phyloP scores from a whole-genome alignment of 1,140 invertebrate genomes.

The Drosophila sp. region DNA sequence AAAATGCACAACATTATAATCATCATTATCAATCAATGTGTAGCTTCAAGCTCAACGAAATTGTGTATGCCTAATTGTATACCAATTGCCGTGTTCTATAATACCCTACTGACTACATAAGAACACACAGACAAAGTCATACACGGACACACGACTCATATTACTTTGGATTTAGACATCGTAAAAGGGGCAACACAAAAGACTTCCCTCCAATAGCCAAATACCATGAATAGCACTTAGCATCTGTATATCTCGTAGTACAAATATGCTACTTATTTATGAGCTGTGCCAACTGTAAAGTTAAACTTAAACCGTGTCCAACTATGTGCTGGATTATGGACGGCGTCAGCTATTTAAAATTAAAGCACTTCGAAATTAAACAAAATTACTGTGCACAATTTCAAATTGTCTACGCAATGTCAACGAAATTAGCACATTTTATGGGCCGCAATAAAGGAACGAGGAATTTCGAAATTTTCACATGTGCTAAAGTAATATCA shows the following conservation, averaged over 20 bases:
- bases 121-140: not conserved
- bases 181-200: conserved; percentile 41
- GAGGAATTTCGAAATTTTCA: conserved; percentile 27
- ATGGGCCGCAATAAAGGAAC: conserved; percentile 42
- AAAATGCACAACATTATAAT: not conserved
- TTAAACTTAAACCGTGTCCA: conserved; percentile 24
- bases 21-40: too few species aligned
- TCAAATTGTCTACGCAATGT: conserved; percentile 62
- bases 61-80: too few species aligned
- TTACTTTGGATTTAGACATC: conserved; percentile 44
- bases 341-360: conserved; percentile 42
- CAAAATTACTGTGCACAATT: conserved; percentile 38
- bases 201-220: conserved; percentile 36
- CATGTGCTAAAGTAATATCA: conserved; percentile 27
- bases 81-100: not conserved
- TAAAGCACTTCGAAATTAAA: conserved; percentile 18
- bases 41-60: too few species aligned
- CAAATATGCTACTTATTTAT: conserved; percentile 23
- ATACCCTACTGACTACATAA: not conserved
- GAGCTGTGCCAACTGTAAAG: conserved; percentile 34
- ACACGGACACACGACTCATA: conserved; percentile 8
- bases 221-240: conserved; percentile 19
- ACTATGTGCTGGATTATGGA: conserved; percentile 21
- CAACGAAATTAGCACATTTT: conserved; percentile 55
- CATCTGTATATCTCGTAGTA: conserved; percentile 1